Evolutionary conservation across 2,888 invertebrate species (phyloP).

Genomic region (Hypolimnas misippus): DNA sequence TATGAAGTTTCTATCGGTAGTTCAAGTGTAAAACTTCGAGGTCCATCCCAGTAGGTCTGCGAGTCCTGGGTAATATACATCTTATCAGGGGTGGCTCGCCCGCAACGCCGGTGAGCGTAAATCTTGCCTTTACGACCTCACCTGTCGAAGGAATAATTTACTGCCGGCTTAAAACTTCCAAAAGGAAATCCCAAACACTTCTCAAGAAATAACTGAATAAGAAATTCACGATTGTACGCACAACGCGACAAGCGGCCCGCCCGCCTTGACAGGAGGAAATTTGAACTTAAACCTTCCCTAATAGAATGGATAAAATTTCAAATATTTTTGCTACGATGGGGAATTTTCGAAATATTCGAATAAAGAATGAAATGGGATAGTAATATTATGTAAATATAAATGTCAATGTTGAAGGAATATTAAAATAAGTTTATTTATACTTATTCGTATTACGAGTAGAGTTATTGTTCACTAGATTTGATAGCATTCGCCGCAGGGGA

Average conservation of each 20-base stretch:
- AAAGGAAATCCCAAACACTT: slow-evolving; percentile 81
- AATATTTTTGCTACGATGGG: slow-evolving; percentile 6
- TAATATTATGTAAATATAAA: background rate
- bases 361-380: background rate
- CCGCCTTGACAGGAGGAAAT: slow-evolving; percentile 63
- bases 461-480: slow-evolving; percentile 8
- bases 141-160: slow-evolving; percentile 84
- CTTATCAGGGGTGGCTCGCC: slow-evolving; percentile 76
- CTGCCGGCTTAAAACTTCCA: slow-evolving; percentile 81
- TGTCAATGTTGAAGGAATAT: slow-evolving; percentile 2
- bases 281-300: slow-evolving; percentile 65
- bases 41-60: slow-evolving; percentile 74
- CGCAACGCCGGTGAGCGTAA: slow-evolving; percentile 76
- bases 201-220: slow-evolving; percentile 81
- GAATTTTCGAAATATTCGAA: slow-evolving; percentile 7
- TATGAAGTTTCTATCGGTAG: slow-evolving; percentile 54
- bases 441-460: background rate
- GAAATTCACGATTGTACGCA: slow-evolving; percentile 73
- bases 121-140: slow-evolving; percentile 83
- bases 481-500: slow-evolving; percentile 11
- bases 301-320: slow-evolving; percentile 68
- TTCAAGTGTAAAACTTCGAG: slow-evolving; percentile 49
- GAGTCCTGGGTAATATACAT: slow-evolving; percentile 76
- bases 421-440: background rate
- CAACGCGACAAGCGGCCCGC: slow-evolving; percentile 39